phyloP scores from a whole-genome alignment of 1,140 invertebrate genomes.

The Papilio dardanus region DNA sequence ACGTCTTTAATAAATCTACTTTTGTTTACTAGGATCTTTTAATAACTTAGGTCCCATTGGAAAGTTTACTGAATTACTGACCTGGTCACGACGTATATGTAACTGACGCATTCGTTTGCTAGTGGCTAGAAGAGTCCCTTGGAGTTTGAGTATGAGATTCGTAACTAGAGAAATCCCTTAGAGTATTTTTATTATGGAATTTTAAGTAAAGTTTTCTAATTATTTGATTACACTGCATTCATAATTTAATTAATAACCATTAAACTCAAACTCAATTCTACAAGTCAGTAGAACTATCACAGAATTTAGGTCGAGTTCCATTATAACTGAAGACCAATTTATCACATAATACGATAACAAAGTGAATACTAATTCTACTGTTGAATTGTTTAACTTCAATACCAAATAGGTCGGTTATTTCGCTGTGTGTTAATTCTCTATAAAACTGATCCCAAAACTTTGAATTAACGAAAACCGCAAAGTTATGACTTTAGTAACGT shows the following conservation, averaged over 20 bases:
- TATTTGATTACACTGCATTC: neutral
- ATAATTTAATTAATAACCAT: neutral
- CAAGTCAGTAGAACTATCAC: neutral
- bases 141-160: no score
- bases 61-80: no score
- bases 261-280: neutral
- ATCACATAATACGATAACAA: constrained; percentile 9
- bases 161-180: no score
- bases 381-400: neutral
- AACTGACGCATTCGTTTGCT: no score
- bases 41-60: no score
- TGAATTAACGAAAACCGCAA: neutral
- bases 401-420: constrained; percentile 6
- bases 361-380: neutral
- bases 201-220: neutral
- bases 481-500: constrained; percentile 3
- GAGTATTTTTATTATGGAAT: no score
- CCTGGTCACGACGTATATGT: no score
- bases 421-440: neutral
- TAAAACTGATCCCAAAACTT: constrained; percentile 18
- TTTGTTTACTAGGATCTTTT: no score
- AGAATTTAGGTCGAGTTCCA: neutral
- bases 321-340: constrained; percentile 11
- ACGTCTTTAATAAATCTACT: no score
- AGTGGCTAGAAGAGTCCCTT: no score